A percentile compares a stretch with the other conserved stretches of the same genome.
These are phyloP conservation scores for Nannoperca australis DNA, from an alignment of 2,797 vertebrate species.

Conservation along the genomic window DNA sequence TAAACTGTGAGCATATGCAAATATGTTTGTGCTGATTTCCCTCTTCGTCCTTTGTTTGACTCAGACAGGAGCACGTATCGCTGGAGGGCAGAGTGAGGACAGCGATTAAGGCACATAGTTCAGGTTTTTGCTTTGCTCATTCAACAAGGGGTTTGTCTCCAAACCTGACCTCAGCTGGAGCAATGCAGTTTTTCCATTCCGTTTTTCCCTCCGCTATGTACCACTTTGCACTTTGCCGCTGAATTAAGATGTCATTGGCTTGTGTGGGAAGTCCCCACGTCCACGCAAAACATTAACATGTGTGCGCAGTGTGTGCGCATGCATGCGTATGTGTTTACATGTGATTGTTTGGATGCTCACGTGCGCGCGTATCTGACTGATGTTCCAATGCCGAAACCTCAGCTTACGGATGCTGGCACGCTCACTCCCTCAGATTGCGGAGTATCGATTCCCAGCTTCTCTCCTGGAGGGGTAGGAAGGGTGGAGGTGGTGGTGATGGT, in stretches of 20 bases:
- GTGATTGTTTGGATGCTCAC: constrained; percentile 53
- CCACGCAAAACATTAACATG: constrained; percentile 57
- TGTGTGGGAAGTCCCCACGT: constrained; percentile 74
- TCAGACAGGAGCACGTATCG: constrained; percentile 67
- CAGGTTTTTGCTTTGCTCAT: constrained; percentile 64
- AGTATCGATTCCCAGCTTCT: constrained; percentile 72
- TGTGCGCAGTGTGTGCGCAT: constrained; percentile 46
- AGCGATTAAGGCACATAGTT: constrained; percentile 75
- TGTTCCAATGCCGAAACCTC: constrained; percentile 63
- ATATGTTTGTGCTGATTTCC: constrained; percentile 70
- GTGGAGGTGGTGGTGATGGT: constrained; percentile 56
- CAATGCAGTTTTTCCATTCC: constrained; percentile 54
- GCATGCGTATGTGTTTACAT: constrained; percentile 16
- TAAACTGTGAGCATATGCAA: constrained; percentile 72
- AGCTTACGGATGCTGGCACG: constrained; percentile 62
- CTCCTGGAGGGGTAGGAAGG: constrained; percentile 65
- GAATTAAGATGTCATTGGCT: constrained; percentile 73
- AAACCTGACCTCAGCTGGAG: constrained; percentile 76
- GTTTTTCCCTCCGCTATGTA: constrained; percentile 40
- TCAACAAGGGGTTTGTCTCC: constrained; percentile 64
- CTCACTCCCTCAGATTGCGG: constrained; percentile 58
- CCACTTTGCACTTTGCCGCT: constrained; percentile 48
- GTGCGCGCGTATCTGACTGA: constrained; percentile 21
- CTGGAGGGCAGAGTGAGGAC: constrained; percentile 77
- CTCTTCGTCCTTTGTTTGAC: constrained; percentile 72